Evolutionary conservation across 2,113 vertebrate genomes (phyloP).

Genomic region (human (Homo sapiens)): DNA sequence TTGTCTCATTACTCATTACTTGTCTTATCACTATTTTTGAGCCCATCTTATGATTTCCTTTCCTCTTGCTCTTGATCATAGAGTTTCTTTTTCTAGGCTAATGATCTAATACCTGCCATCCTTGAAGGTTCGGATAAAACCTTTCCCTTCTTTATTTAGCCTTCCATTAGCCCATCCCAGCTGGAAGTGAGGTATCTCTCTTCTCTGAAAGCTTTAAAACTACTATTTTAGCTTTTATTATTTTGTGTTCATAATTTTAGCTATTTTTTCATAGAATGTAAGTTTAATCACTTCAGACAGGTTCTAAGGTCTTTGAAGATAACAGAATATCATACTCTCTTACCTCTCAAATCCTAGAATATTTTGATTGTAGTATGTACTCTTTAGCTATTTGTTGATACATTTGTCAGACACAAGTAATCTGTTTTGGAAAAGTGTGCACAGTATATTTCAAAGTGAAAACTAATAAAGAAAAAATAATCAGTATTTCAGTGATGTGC

Average conservation of each 20-base stretch:
- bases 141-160: conserved; percentile 53
- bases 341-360: neutral
- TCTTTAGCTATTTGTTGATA: conserved; percentile 34
- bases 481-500: conserved; percentile 15
- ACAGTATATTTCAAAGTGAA: conserved; percentile 30
- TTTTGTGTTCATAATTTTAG: conserved; percentile 57
- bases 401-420: conserved; percentile 39
- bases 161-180: conserved; percentile 44
- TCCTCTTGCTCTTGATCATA: conserved; percentile 44
- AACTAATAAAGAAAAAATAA: neutral
- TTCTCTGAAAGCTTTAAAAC: conserved; percentile 51
- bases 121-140: conserved; percentile 50
- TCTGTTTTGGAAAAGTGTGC: neutral
- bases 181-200: conserved; percentile 39
- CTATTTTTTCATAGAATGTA: conserved; percentile 21
- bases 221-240: conserved; percentile 54
- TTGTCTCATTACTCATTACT: neutral
- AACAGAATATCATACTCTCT: conserved; percentile 24
- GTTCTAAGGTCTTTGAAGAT: conserved; percentile 26
- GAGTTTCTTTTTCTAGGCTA: conserved; percentile 41
- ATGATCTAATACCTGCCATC: conserved; percentile 39
- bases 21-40: conserved; percentile 45
- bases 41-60: neutral
- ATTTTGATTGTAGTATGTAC: neutral
- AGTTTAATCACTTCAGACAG: conserved; percentile 41